phyloP scores from a whole-genome alignment of 1,140 invertebrate genomes.

The Drosophila navojoa region DNA sequence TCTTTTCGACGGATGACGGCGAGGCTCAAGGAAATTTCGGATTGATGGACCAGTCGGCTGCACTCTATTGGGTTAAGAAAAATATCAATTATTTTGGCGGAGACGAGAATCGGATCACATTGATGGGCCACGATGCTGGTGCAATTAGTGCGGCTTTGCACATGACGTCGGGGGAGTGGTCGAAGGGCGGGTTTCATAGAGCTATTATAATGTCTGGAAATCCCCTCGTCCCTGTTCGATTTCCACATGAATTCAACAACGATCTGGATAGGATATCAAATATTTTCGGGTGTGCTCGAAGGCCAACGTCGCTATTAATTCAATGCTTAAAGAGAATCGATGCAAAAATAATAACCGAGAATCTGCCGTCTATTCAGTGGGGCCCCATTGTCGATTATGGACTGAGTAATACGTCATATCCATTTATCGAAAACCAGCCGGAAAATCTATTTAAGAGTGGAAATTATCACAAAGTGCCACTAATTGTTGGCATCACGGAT shows the following conservation, averaged over 20 bases:
- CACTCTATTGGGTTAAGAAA: slow-evolving; percentile 92
- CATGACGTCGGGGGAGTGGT: slow-evolving; percentile 86
- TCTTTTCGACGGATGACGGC: slow-evolving; percentile 92
- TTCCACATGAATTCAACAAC: slow-evolving; percentile 85
- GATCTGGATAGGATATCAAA: slow-evolving; percentile 86
- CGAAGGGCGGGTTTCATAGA: slow-evolving; percentile 86
- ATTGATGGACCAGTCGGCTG: slow-evolving; percentile 94
- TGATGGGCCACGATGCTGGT: slow-evolving; percentile 94
- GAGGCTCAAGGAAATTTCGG: slow-evolving; percentile 96
- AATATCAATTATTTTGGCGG: slow-evolving; percentile 95
- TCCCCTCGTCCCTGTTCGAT: slow-evolving; percentile 86
- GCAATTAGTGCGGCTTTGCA: slow-evolving; percentile 90
- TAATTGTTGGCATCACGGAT: slow-evolving; percentile 90
- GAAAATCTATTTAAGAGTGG: slow-evolving; percentile 86
- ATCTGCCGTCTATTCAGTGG: slow-evolving; percentile 88
- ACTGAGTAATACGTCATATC: slow-evolving; percentile 87
- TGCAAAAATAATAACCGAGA: slow-evolving; percentile 86
- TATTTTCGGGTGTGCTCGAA: slow-evolving; percentile 88
- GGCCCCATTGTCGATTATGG: slow-evolving; percentile 89
- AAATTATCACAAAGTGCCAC: slow-evolving; percentile 87
- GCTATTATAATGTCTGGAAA: slow-evolving; percentile 91
- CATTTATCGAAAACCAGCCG: slow-evolving; percentile 88
- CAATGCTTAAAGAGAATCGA: slow-evolving; percentile 88
- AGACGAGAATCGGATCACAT: slow-evolving; percentile 91
- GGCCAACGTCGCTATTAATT: slow-evolving; percentile 87